Evolutionary conservation across 2,888 invertebrate genomes (phyloP).

Genomic region (Macrophya alboannulata): DNA sequence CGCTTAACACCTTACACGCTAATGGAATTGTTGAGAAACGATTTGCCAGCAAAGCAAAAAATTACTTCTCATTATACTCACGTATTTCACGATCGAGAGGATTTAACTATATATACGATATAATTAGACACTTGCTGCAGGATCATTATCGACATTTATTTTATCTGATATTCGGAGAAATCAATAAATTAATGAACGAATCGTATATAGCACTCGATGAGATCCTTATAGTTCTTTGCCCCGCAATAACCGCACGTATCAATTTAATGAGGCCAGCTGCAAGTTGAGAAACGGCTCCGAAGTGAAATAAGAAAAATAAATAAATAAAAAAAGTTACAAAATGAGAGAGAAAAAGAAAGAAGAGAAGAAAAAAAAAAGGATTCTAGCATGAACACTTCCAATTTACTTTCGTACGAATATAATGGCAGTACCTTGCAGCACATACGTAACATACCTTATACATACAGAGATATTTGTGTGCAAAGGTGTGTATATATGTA

Average conservation of each 20-base stretch:
- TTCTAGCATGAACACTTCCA: constrained; percentile 39
- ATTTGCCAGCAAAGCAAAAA: background rate
- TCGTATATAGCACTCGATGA: background rate
- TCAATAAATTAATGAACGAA: background rate
- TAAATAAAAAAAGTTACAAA: background rate
- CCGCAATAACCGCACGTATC: constrained; percentile 35
- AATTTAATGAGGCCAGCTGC: constrained; percentile 37
- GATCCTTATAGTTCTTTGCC: background rate
- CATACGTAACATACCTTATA: background rate
- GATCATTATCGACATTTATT: background rate
- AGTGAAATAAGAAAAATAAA: background rate
- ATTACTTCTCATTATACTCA: background rate
- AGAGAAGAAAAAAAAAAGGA: background rate
- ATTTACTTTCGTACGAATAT: constrained; percentile 42
- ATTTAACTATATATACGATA: background rate
- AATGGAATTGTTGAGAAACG: constrained; percentile 33
- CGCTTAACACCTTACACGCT: constrained; percentile 35
- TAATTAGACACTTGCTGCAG: background rate
- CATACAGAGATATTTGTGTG: background rate
- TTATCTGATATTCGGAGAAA: background rate
- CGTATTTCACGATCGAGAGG: background rate
- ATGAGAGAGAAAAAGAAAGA: too few species aligned
- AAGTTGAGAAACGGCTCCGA: constrained; percentile 1
- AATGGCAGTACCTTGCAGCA: background rate
- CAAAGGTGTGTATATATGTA: background rate